Base-by-base conservation (phyloP, 2,113 vertebrate genomes). In the Larimichthys polyactis region DNA sequence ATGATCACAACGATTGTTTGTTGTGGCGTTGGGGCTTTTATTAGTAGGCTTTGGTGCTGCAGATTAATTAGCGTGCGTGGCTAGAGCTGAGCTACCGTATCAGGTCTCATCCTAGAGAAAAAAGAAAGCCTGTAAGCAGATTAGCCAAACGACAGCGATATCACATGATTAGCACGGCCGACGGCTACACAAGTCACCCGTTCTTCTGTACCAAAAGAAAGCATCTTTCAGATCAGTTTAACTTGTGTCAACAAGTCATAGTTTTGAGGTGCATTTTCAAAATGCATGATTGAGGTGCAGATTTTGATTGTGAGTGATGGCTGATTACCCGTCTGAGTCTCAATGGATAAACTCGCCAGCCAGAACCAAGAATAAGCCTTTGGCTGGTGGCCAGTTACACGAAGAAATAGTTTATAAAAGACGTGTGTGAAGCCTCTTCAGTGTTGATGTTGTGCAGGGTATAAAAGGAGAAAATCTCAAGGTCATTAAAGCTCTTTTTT, bases 31-130 rank as follows among this genome's bases (percentile, higher is more conserved):
- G 40, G 76, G 79, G 79, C 69, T 81, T 64, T 90, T 88, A 90
- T 90, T 89, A 83, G 90, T 84, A 84, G 81, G 77, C 85, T 84
- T 75, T 87, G 71, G 73, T 72, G 69, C 69, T 0, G 40, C 70
- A 51, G 77, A 93, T 92, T 92, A 92, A 94, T 94, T 93, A 90
- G 78, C 57, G 27, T 81, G 78, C 68, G 78, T 72, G 87, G 88
- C 86, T 87, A 86, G 90, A 90, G 83, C 83, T 88, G 87, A 91
- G 86, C 83, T 65, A 27, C 73, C 40, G 48, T 91, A 91, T 93
- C 84, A 22, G 76, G 84, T 89, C 94, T 92, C 90, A 86, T 85
- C 72, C 76, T 32, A 44, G 79, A 83, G 79, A 90, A 82, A 80
- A 46, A 83, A 80, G 72, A 85, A 82, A 80, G 81, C 44, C 69